Evolutionary conservation across 1,140 invertebrate species (phyloP), one percentile per base, ranked within the genome.

Genomic region (Camponotus vicinus): DNA sequence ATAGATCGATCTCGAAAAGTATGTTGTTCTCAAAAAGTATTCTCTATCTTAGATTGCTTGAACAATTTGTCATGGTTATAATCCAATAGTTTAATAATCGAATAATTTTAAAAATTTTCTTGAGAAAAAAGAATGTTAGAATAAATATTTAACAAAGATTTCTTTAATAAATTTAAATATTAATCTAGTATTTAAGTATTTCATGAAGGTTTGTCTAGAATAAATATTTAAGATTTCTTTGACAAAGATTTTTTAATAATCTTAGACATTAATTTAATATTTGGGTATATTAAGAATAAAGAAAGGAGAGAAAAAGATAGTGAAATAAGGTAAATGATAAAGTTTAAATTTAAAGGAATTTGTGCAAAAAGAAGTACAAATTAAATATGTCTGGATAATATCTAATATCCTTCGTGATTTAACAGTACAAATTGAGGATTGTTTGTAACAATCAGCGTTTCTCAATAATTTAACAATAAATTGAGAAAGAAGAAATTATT

Each of bases 41-140:
- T 21, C 13, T 61, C 27, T 27, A 61, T 45, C 3, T 9, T 15
- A 34, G 5, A 18, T 45, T 71, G 1, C 37, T 78, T 66, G 9
- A 77, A 64, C 21, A 18, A 21, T 77, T 64, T 45, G n/a, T 34
- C 6, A 18, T 78, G 49, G 59, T 27, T 40, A 78, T 34, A 32
- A 66, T 21, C 13, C n/a, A 6, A 42, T 49, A 34, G 45, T 27
- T 7, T 59, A 1, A 42, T 27, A 59, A 40, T 4, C 13, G 21
- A 75, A 1, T 27, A 55, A 73, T 73, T 18, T 73, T 18, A 0
- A 52, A 15, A 52, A 6, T 55, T 57, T 21, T 59, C 6, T 59
- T n/a, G 6, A 57, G 9, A 61, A 61, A 21, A 37, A 40, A 59
- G 1, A 15, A 15, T 59, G 40, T 59, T 11, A 15, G 2, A 27